A percentile compares a stretch with the other conserved stretches of the same genome.
phyloP scores from a whole-genome alignment of 2,113 vertebrate species.

The Semicossyphus pulcher region DNA sequence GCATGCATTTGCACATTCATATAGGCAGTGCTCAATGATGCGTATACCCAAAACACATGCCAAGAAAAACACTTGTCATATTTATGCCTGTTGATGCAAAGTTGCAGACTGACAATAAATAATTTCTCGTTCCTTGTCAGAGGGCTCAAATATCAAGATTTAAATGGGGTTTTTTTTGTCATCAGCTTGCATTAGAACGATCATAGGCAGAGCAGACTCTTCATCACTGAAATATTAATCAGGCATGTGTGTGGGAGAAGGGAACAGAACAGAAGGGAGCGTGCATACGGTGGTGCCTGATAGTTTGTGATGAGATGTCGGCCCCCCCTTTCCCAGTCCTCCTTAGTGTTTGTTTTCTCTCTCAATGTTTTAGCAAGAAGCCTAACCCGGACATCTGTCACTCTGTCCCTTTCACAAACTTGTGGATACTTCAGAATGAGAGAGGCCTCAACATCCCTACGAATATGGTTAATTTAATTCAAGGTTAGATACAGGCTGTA shows the following conservation, averaged over 20 bases:
- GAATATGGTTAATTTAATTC: not conserved
- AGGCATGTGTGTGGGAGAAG: constrained; percentile 43
- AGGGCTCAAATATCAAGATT: constrained; percentile 23
- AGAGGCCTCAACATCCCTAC: not conserved
- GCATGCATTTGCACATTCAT: constrained; percentile 19
- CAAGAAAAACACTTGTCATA: not conserved
- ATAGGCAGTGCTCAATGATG: not conserved
- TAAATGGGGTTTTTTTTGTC: not conserved
- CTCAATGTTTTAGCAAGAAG: constrained; percentile 57
- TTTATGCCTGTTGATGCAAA: not conserved
- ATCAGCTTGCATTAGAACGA: constrained; percentile 24
- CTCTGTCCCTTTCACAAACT: constrained; percentile 10
- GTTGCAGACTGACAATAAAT: not conserved
- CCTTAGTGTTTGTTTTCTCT: constrained; percentile 71
- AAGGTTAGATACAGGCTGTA: not conserved
- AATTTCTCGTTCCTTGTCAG: constrained; percentile 4
- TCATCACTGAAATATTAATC: constrained; percentile 74
- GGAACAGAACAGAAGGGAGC: constrained; percentile 56
- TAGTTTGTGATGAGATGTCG: constrained; percentile 56
- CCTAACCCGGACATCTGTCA: constrained; percentile 60
- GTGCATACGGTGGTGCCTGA: constrained; percentile 61
- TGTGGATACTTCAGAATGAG: not conserved
- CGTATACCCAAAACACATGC: constrained; percentile 24
- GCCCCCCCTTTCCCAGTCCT: constrained; percentile 53
- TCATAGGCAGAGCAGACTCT: constrained; percentile 30